A percentile compares a stretch with the other conserved stretches of the same genome.
Conservation (phyloP, 2,888 invertebrate genomes). For the Elaeidobius kamerunicus region DNA sequence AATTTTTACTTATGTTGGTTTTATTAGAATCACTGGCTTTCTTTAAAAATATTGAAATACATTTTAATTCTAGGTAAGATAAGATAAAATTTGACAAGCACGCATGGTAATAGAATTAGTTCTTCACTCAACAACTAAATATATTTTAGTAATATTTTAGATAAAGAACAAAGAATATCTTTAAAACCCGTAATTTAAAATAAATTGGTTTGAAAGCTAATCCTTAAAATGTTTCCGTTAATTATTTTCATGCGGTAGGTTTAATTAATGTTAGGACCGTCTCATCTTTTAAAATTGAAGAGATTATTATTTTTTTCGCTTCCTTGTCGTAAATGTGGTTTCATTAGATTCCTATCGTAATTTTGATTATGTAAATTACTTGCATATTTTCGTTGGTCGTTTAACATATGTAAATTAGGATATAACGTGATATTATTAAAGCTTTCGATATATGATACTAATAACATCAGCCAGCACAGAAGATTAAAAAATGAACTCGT, state of each 20-base stretch:
- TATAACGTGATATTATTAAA: conserved; percentile 6
- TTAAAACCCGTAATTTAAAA: too few species aligned
- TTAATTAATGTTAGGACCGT: conserved; percentile 17
- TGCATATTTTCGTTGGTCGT: conserved; percentile 16
- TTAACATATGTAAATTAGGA: conserved; percentile 17
- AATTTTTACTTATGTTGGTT: too few species aligned
- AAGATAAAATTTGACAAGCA: too few species aligned
- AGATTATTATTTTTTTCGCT: conserved; percentile 21
- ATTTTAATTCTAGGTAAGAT: too few species aligned
- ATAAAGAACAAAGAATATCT: too few species aligned
- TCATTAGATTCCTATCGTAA: conserved; percentile 21
- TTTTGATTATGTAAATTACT: conserved; percentile 26
- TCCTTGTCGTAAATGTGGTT: conserved; percentile 12
- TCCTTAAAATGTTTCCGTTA: conserved; percentile 18
- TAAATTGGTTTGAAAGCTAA: too few species aligned
- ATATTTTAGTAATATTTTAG: too few species aligned
- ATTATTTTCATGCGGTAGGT: conserved; percentile 18
- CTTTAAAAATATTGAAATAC: too few species aligned
- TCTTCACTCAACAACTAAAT: too few species aligned
- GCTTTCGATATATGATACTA: conserved; percentile 5
- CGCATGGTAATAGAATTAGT: too few species aligned
- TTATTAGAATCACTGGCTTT: too few species aligned
- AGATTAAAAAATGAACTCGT: too few species aligned
- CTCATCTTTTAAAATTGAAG: conserved; percentile 17
- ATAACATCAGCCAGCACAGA: background rate